Base-by-base conservation (phyloP, 2,113 vertebrate genomes). In the Anoplopoma fimbria region DNA sequence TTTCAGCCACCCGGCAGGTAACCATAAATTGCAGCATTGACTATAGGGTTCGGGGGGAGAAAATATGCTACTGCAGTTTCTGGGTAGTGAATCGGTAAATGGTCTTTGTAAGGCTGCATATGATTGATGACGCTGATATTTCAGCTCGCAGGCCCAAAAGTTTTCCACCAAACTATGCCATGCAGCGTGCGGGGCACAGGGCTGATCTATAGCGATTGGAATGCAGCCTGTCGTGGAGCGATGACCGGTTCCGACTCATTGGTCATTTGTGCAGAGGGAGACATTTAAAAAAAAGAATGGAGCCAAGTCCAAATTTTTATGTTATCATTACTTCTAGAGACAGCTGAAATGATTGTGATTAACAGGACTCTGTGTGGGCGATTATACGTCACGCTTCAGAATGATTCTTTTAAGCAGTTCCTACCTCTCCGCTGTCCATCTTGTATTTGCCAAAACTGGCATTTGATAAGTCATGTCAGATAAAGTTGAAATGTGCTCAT, bases 401-500 rank as follows among this genome's bases (percentile, higher is more conserved):
- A 84, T 77, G 4, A 72, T 77, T 82, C 68, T 77, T 69, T 73
- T 45, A 78, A 82, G 74, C 78, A 31, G 40, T 69, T 72, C 33
- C 38, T 79, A 77, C 64, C 79, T 63, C 83, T 57, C 27, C 40
- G 87, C 74, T 69, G 73, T 87, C 82, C 83, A 61, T 84, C 79
- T 49, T 45, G 60, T 51, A 45, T 65, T 63, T 84, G 88, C 75
- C 87, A 88, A 87, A 77, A 74, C 86, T 87, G 88, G 85, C 80
- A 62, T 82, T 75, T 81, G 74, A 88, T 89, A 80, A 90, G 58
- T 81, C 64, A 75, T 84, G 77, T 84, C 83, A 85, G 83, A 90
- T 81, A 74, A 80, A 85, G 77, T 73, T 7, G 42, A 89, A 83
- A 85, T 90, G 69, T 76, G 57, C 72, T 87, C 72, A 83, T 70